Percentiles rank a stretch among this genome's conserved stretches.
Conservation (phyloP, 1,140 invertebrate genomes). For the Danaus plexippus region DNA sequence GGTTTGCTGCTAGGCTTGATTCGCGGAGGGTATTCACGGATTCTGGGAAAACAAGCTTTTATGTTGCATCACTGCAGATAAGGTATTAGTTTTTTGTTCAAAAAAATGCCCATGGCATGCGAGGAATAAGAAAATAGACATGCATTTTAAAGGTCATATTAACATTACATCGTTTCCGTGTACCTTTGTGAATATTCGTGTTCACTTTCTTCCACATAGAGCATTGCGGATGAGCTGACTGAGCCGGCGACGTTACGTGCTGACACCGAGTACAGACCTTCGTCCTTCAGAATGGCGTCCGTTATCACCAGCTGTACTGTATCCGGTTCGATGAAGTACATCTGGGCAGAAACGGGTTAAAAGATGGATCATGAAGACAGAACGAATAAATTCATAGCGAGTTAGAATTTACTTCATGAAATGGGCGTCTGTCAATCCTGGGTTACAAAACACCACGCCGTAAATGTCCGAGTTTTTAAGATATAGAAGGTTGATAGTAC, state of each 20-base stretch:
- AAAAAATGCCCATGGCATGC: not conserved
- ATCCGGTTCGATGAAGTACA: constrained; percentile 88
- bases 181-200: constrained; percentile 78
- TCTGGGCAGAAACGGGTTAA: constrained; percentile 66
- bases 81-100: not conserved
- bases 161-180: not conserved
- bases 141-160: not conserved
- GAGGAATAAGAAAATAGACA: too few relatives aligned
- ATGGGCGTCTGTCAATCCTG: too few relatives aligned
- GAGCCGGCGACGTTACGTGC: constrained; percentile 94
- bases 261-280: constrained; percentile 93
- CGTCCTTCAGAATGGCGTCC: constrained; percentile 90
- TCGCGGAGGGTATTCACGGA: constrained; percentile 79
- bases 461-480: too few relatives aligned
- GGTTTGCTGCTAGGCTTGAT: constrained; percentile 77
- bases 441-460: too few relatives aligned
- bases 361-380: not conserved
- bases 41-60: constrained; percentile 42
- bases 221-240: constrained; percentile 89
- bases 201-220: constrained; percentile 92
- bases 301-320: constrained; percentile 86
- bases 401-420: too few relatives aligned
- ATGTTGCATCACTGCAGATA: too few relatives aligned
- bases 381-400: too few relatives aligned
- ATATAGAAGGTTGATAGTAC: too few relatives aligned